phyloP scores from a whole-genome alignment of 2,888 invertebrate genomes.

The Sinohyriopsis cumingii region DNA sequence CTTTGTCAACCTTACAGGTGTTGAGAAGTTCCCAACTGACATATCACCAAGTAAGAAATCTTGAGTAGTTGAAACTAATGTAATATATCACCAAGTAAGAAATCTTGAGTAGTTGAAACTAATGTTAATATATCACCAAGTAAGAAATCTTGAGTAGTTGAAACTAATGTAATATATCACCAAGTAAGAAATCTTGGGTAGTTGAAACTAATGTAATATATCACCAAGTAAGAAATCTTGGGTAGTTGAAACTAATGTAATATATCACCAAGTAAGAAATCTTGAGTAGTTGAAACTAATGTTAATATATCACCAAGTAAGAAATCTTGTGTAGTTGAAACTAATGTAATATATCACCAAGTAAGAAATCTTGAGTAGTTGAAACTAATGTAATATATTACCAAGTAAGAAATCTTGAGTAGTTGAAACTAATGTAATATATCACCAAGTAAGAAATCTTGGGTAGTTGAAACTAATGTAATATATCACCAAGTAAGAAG shows the following conservation, averaged over 20 bases:
- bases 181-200: slow-evolving; percentile 35
- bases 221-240: slow-evolving; percentile 39
- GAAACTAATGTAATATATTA: slow-evolving; percentile 5
- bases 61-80: too few species aligned
- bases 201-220: slow-evolving; percentile 1
- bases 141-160: slow-evolving; percentile 18
- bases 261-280: slow-evolving; percentile 42
- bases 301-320: slow-evolving; percentile 39
- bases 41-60: slow-evolving; percentile 42
- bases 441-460: slow-evolving; percentile 39
- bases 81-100: slow-evolving; percentile 27
- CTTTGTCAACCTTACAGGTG: slow-evolving; percentile 59
- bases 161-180: slow-evolving; percentile 10
- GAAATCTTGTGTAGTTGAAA: not conserved
- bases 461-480: too few species aligned
- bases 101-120: too few species aligned
- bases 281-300: too few species aligned
- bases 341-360: slow-evolving; percentile 21
- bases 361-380: slow-evolving; percentile 27
- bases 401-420: slow-evolving; percentile 38
- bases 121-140: slow-evolving; percentile 30
- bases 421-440: slow-evolving; percentile 1
- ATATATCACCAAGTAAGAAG: slow-evolving; percentile 42
- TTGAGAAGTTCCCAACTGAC: slow-evolving; percentile 61
- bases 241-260: too few species aligned